Base-by-base conservation (phyloP, 2,113 vertebrate species). In the Myotis lucifugus region DNA sequence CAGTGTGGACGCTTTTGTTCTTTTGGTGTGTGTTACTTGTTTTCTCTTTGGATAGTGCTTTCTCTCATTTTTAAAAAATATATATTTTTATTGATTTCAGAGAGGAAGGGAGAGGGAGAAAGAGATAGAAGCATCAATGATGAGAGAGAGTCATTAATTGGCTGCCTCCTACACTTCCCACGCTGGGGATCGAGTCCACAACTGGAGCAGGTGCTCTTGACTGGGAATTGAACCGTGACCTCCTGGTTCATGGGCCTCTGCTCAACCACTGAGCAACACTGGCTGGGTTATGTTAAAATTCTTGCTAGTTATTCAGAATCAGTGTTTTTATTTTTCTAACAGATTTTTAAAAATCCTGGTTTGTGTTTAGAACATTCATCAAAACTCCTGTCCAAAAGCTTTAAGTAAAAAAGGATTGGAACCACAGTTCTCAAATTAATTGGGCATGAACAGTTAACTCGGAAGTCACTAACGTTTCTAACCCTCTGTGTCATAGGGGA, bases 301-400 rank as follows among this genome's bases (percentile, higher is more conserved):
- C 48, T 72, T 86, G 64, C 5, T 88, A 76, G 66, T 83, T 23
- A 59, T 66, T 96, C 67, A 84, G 48, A 96, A 70, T 88, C 64
- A n/a, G 0, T 84, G 40, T 66, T 88, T 93, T 67, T 52, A 52
- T 74, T 94, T 96, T 94, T 92, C 34, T 82, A 54, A 88, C 77
- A 79, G 7, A 9, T 34, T 93, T 90, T 77, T 42, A 1, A 21
- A 83, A 93, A 66, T 88, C 46, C 64, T 34, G 6, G 15, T 88
- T 96, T 92, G 56, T 93, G 13, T 82, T 89, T 82, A 70, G 34
- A 73, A 66, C 37, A 19, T 40, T 84, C 77, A 74, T 6, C 40
- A 70, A 59, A 52, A 46, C 1, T 59, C 2, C 54, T 54, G 27
- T 85, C 19, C 46, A 46, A 19, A n/a, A 74, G 48, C 25, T 79